phyloP scores from a whole-genome alignment of 2,113 vertebrate genomes.

The Motacilla tschutschensis region DNA sequence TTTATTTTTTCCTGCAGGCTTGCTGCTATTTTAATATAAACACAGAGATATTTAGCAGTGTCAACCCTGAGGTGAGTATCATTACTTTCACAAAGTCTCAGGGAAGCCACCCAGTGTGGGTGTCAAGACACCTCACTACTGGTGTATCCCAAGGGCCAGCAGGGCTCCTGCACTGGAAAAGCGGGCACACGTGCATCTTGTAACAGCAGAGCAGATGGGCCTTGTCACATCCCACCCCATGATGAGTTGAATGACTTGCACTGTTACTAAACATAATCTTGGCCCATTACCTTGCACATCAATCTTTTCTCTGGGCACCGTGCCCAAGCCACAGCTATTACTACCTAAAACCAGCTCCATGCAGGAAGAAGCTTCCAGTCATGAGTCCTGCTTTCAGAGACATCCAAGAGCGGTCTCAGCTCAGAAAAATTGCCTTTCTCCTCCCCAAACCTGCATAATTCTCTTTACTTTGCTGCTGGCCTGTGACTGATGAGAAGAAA shows the following conservation, averaged over 20 bases:
- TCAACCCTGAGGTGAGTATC: constrained; percentile 67
- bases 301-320: not conserved
- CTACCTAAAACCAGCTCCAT: not conserved
- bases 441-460: not conserved
- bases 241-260: not conserved
- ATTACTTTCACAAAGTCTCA: not conserved
- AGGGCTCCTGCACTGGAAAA: not conserved
- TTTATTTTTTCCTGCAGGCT: constrained; percentile 46
- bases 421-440: not conserved
- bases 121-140: not conserved
- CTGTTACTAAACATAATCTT: not conserved
- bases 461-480: not conserved
- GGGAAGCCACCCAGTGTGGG: not conserved
- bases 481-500: not conserved
- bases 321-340: not conserved
- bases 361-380: not conserved
- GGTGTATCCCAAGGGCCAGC: not conserved
- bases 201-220: not conserved
- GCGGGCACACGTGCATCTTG: fast-evolving
- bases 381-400: not conserved
- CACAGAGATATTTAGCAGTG: constrained; percentile 59
- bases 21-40: constrained; percentile 62
- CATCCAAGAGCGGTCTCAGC: not conserved
- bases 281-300: not conserved
- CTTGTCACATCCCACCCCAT: not conserved